A percentile compares a stretch with the other conserved stretches of the same genome.
These are phyloP conservation scores for Tetranychus piercei DNA, from an alignment of 2,888 invertebrate genomes.

Conservation along the genomic window DNA sequence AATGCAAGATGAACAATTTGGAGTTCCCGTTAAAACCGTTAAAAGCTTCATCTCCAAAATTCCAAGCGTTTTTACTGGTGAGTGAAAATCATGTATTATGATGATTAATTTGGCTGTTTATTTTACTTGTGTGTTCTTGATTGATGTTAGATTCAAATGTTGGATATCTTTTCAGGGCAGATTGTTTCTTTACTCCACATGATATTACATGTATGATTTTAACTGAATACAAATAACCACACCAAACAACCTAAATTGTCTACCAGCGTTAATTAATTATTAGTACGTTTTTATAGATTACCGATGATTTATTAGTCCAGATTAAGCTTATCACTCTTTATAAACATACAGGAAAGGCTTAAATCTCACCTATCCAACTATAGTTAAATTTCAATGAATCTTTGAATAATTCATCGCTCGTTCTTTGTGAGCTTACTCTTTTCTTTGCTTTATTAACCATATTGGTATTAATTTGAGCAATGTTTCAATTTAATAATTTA, in stretches of 20 bases:
- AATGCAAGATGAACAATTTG: conserved; percentile 83
- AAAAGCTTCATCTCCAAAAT: conserved; percentile 98
- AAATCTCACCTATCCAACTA: neutral
- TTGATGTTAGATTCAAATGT: no score
- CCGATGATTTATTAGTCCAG: neutral
- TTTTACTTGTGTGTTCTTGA: neutral
- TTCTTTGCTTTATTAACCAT: no score
- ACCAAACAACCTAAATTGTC: neutral
- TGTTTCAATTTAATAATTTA: no score
- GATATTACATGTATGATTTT: neutral
- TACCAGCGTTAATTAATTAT: conserved; percentile 16
- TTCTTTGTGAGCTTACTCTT: no score
- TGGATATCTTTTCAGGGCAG: no score
- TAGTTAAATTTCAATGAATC: no score
- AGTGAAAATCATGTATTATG: neutral
- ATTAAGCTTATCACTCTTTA: neutral
- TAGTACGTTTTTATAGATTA: neutral
- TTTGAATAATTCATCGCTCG: no score
- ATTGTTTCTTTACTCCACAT: no score
- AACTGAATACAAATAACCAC: no score
- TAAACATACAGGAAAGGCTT: neutral
- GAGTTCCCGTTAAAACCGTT: conserved; percentile 88
- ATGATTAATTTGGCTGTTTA: neutral
- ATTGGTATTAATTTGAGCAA: no score
- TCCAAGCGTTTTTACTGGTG: conserved; percentile 74